These are phyloP conservation scores for Ochotona princeps DNA, from an alignment of 2,113 vertebrate species.

Conservation along the genomic window DNA sequence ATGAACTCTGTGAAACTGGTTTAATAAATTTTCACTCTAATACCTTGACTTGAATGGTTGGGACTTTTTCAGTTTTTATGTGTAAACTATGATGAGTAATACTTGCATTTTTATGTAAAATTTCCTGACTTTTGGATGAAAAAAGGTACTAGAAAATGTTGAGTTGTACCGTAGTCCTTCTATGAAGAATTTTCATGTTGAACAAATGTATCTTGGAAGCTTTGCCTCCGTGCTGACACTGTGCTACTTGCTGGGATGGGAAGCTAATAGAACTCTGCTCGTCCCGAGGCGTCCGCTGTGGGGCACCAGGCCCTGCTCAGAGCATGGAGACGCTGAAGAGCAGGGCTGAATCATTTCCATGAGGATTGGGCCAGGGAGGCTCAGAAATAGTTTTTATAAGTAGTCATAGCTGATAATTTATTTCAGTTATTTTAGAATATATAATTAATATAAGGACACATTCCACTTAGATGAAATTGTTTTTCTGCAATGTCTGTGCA, in stretches of 20 bases:
- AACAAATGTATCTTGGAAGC: slow-evolving; percentile 25
- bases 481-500: not conserved
- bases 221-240: not conserved
- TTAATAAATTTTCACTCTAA: slow-evolving; percentile 48
- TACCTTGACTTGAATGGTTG: slow-evolving; percentile 23
- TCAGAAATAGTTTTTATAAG: not conserved
- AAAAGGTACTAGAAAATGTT: slow-evolving; percentile 39
- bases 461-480: not conserved
- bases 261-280: slow-evolving; percentile 11
- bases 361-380: not conserved
- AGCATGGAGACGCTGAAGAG: not conserved
- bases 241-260: not conserved
- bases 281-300: slow-evolving; percentile 11
- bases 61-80: slow-evolving; percentile 54
- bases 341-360: not conserved
- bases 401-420: not conserved
- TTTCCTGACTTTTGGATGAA: slow-evolving; percentile 65
- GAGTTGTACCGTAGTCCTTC: not conserved
- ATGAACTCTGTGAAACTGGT: not conserved
- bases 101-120: slow-evolving; percentile 68
- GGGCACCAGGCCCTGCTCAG: not conserved
- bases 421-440: not conserved
- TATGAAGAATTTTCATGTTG: slow-evolving; percentile 16
- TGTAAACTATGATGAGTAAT: slow-evolving; percentile 21
- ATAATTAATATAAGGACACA: not conserved